phyloP scores from a whole-genome alignment of 2,888 invertebrate species.

The Diaprepes abbreviatus region DNA sequence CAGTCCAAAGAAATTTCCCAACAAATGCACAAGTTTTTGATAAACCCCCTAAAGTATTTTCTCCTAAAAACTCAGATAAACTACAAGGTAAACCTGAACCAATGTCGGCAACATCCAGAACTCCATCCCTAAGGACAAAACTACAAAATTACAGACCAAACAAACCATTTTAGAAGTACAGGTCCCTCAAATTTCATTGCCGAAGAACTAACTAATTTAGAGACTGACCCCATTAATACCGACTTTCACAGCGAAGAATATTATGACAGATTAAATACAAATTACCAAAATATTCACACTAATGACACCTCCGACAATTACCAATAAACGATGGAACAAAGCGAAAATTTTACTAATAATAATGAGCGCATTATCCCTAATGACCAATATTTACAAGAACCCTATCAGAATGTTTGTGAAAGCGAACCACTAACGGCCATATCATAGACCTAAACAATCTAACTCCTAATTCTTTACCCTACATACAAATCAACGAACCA shows the following conservation, averaged over 20 bases:
- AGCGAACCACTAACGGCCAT: not conserved
- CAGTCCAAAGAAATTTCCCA: constrained; percentile 27
- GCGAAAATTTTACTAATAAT: not conserved
- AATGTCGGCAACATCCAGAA: constrained; percentile 11
- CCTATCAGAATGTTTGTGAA: not conserved
- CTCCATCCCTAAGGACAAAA: not conserved
- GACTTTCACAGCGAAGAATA: not conserved
- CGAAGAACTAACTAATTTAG: constrained; percentile 28
- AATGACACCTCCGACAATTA: not conserved
- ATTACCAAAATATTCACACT: not conserved
- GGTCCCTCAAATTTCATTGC: constrained; percentile 6
- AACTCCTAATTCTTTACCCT: constrained; percentile 26
- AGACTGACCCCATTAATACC: not conserved
- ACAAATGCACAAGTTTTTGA: constrained; percentile 38
- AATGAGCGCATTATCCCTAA: not conserved
- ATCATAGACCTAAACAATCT: constrained; percentile 23
- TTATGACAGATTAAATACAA: no score
- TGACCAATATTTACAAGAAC: not conserved
- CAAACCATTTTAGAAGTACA: not conserved
- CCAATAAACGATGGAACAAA: not conserved
- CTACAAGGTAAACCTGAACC: constrained; percentile 23
- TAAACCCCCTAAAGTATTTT: constrained; percentile 36
- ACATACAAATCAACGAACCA: constrained; percentile 28
- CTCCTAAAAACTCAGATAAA: constrained; percentile 39
- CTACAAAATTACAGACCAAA: not conserved